Evolutionary conservation across 2,113 vertebrate genomes (phyloP).

Genomic region (Ardeotis arabs): DNA sequence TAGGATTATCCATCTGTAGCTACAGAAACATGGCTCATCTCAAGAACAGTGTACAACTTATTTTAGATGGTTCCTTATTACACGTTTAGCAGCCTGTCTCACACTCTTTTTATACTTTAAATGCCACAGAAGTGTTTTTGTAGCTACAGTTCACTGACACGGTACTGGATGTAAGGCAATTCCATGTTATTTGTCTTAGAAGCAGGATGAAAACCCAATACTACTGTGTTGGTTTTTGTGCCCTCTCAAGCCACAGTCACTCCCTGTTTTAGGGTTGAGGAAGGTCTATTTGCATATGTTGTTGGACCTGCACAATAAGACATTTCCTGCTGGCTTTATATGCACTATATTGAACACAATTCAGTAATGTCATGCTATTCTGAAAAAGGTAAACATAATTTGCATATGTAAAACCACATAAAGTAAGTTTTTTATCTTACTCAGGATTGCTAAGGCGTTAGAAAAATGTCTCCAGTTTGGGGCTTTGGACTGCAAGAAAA

Average conservation of each 20-base stretch:
- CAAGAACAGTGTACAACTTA: background rate
- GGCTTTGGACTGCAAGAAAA: background rate
- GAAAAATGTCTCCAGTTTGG: background rate
- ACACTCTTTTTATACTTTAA: background rate
- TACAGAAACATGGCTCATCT: background rate
- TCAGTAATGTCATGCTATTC: background rate
- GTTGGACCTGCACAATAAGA: background rate
- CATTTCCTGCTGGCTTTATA: background rate
- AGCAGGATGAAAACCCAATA: background rate
- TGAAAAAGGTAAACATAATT: background rate
- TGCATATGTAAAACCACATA: background rate
- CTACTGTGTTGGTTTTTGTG: background rate
- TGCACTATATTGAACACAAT: background rate
- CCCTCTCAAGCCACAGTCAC: background rate
- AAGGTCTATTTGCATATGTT: background rate
- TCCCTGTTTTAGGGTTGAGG: background rate
- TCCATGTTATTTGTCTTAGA: background rate
- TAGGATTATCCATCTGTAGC: background rate
- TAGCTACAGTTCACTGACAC: background rate
- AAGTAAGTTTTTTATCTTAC: background rate
- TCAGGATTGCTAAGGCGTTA: background rate
- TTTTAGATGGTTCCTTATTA: background rate
- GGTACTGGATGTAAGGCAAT: background rate
- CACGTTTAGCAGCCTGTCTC: background rate
- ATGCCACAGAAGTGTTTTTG: background rate